phyloP scores from a whole-genome alignment of 2,888 invertebrate genomes.

The Mesochorus sp. region DNA sequence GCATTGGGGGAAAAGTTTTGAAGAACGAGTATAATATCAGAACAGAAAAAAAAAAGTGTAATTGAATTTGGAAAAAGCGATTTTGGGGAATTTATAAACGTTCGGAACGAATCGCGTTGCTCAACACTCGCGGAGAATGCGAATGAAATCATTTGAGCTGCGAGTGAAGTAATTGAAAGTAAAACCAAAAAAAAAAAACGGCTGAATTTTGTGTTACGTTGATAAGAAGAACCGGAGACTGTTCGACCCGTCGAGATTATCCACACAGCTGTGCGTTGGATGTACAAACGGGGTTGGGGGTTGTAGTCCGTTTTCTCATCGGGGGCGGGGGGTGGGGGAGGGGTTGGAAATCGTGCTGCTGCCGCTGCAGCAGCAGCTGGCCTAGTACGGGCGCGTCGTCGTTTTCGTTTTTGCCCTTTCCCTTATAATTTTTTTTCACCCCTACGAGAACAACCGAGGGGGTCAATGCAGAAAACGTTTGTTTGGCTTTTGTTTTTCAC shows the following conservation, averaged over 20 bases:
- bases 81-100: no score
- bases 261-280: slow-evolving; percentile 25
- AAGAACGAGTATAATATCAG: not conserved
- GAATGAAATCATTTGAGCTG: not conserved
- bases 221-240: not conserved
- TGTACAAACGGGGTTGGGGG: not conserved
- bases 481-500: not conserved
- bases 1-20: not conserved
- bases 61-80: no score
- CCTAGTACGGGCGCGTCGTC: no score
- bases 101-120: no score
- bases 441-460: no score
- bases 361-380: slow-evolving; percentile 24
- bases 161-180: not conserved
- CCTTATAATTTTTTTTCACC: no score
- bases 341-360: slow-evolving; percentile 32
- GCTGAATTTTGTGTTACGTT: slow-evolving; percentile 8
- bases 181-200: no score
- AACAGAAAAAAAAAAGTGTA: no score
- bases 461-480: not conserved
- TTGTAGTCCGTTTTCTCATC: no score
- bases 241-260: slow-evolving; percentile 20
- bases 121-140: no score
- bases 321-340: not conserved
- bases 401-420: no score